Base-by-base conservation (phyloP, 2,797 vertebrate species). In the Gallirallus australis region DNA sequence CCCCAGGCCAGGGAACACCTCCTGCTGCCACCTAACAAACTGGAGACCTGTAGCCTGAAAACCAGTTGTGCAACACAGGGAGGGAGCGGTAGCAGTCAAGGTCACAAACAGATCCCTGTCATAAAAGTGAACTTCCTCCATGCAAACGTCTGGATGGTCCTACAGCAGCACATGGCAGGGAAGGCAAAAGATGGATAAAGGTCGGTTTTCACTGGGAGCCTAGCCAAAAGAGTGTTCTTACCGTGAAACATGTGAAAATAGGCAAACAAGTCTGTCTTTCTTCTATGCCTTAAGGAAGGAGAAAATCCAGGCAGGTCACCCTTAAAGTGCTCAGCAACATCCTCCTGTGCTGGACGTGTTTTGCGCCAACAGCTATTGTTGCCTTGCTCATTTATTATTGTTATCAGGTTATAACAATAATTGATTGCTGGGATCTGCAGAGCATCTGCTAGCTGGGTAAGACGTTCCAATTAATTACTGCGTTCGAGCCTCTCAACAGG, bases 401-500 rank as follows among this genome's bases (percentile, higher is more conserved):
- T 78, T 94, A 78, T 28, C 76, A 69, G 37, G 31, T 77, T 89
- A 66, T 88, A 80, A 88, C 50, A 94, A 94, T 86, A 88, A 87
- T 91, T 3, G 1, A 89, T 90, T 81, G 56, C 69, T 78, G 4
- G 7, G 33, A 78, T 70, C 75, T 61, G 45, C 64, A 52, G 31
- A 78, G 45, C 86, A 90, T 86, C 83, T 94, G 78, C 61, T 89
- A 89, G n/a, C 60, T 78, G 31, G 57, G 20, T 92, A 56, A 84
- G 76, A 70, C 6, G 4, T 69, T 92, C 78, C 63, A 93, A 28
- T 93, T 87, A 93, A 90, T 96, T 84, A 91, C 82, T 35, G n/a
- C 60, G 89, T 91, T 91, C 65, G 84, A 95, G 52, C n/a, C 0
- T 94, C 77, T 95, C 85, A 91, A 80, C 82, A 82, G 78, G 81